phyloP scores from a whole-genome alignment of 2,113 vertebrate genomes.

The Myxocyprinus asiaticus region DNA sequence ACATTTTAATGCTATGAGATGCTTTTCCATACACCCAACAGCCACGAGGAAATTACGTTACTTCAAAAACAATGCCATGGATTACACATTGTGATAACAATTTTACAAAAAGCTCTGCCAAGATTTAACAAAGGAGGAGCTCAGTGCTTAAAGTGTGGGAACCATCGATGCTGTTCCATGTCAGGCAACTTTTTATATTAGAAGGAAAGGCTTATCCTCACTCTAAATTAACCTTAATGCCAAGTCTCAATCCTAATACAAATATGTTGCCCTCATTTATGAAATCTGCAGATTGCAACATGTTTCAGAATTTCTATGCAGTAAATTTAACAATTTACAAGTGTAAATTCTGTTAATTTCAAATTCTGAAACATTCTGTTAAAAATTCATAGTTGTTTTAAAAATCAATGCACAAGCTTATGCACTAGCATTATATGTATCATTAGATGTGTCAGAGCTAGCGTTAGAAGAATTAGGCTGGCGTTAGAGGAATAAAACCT shows the following conservation, averaged over 20 bases:
- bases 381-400: too few relatives aligned
- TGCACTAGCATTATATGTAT: not conserved
- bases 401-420: not conserved
- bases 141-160: constrained; percentile 42
- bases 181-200: not conserved
- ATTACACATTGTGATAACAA: constrained; percentile 32
- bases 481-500: constrained; percentile 56
- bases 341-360: too few relatives aligned
- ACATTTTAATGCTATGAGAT: not conserved
- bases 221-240: too few relatives aligned
- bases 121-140: constrained; percentile 33
- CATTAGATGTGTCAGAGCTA: too few relatives aligned
- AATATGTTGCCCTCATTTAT: too few relatives aligned
- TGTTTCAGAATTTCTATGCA: too few relatives aligned
- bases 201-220: not conserved
- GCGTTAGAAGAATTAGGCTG: constrained; percentile 51
- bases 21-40: not conserved
- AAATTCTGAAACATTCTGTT: too few relatives aligned
- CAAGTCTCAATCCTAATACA: too few relatives aligned
- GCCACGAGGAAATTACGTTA: constrained; percentile 6
- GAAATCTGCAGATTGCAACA: too few relatives aligned
- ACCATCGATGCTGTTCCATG: constrained; percentile 14
- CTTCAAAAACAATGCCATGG: constrained; percentile 26
- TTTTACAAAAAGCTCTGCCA: constrained; percentile 27
- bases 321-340: too few relatives aligned